Percentiles rank a stretch among this genome's conserved stretches.
These are phyloP conservation scores for Synchiropus splendidus DNA, from an alignment of 2,113 vertebrate species.

Conservation along the genomic window DNA sequence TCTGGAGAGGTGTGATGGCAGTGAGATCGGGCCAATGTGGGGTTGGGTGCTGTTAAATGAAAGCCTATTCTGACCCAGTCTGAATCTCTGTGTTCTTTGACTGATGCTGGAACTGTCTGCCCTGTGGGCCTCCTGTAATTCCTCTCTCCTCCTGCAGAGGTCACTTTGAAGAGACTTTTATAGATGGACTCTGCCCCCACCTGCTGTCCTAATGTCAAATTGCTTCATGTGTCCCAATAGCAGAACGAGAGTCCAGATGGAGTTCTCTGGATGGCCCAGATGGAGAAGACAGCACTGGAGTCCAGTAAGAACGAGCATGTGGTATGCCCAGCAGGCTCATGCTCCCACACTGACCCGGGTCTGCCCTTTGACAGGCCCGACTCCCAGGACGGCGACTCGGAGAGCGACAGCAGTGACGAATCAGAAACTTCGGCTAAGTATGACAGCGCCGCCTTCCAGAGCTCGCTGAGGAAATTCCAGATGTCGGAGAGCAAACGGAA, in stretches of 20 bases:
- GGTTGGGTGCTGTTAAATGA: no score
- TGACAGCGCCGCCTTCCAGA: constrained; percentile 64
- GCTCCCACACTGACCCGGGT: background rate
- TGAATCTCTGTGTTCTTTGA: no score
- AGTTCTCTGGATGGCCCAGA: constrained; percentile 36
- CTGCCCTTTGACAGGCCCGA: constrained; percentile 26
- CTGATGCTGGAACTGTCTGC: no score
- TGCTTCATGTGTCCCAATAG: constrained; percentile 34
- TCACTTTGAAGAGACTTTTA: no score
- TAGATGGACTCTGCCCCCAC: background rate
- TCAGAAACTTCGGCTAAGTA: constrained; percentile 55
- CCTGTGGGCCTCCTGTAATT: no score
- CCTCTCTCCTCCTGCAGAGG: no score
- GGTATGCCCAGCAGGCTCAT: no score
- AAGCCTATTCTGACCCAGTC: no score
- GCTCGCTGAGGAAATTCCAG: constrained; percentile 61
- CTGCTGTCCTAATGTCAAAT: background rate
- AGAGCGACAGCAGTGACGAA: constrained; percentile 59
- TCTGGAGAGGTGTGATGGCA: no score
- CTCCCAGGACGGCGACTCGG: constrained; percentile 46
- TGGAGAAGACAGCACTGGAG: background rate
- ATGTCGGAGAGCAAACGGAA: constrained; percentile 71
- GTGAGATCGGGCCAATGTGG: no score
- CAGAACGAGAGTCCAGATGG: constrained; percentile 63
- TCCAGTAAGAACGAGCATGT: no score